A percentile compares a stretch with the other conserved stretches of the same genome.
Conservation (phyloP, 2,797 vertebrate species). For the Pantherophis alleghaniensis region DNA sequence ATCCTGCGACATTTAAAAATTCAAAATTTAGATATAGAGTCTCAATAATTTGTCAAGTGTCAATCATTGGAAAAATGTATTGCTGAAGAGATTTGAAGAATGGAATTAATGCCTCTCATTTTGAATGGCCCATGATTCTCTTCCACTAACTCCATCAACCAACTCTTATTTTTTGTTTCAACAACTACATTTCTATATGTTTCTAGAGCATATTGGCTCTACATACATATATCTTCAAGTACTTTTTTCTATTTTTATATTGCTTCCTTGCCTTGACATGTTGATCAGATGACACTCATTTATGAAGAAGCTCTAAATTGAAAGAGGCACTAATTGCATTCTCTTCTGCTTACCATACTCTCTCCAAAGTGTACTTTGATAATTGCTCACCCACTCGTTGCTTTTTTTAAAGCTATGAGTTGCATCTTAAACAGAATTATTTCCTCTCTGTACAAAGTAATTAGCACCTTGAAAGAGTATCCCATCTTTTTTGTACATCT, state of each 20-base stretch:
- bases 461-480: slow-evolving; percentile 10
- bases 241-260: not conserved
- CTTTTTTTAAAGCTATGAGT: slow-evolving; percentile 22
- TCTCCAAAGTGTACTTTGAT: slow-evolving; percentile 20
- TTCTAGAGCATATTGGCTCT: not conserved
- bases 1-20: not conserved
- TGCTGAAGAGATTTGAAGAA: not conserved
- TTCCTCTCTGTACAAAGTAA: slow-evolving; percentile 12
- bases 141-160: not conserved
- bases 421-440: slow-evolving; percentile 2
- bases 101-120: not conserved
- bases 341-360: slow-evolving; percentile 4
- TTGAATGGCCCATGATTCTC: not conserved
- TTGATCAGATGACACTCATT: slow-evolving; percentile 10
- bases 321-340: slow-evolving; percentile 33
- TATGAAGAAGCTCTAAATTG: slow-evolving; percentile 25
- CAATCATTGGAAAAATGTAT: not conserved
- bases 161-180: not conserved
- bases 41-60: not conserved
- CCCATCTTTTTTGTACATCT: not conserved
- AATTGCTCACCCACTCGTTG: slow-evolving; percentile 37
- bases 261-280: not conserved
- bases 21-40: not conserved
- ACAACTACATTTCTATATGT: not conserved
- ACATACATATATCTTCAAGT: not conserved